These are phyloP conservation scores for Xiphydria camelus DNA, from an alignment of 2,888 invertebrate genomes.

Conservation along the genomic window DNA sequence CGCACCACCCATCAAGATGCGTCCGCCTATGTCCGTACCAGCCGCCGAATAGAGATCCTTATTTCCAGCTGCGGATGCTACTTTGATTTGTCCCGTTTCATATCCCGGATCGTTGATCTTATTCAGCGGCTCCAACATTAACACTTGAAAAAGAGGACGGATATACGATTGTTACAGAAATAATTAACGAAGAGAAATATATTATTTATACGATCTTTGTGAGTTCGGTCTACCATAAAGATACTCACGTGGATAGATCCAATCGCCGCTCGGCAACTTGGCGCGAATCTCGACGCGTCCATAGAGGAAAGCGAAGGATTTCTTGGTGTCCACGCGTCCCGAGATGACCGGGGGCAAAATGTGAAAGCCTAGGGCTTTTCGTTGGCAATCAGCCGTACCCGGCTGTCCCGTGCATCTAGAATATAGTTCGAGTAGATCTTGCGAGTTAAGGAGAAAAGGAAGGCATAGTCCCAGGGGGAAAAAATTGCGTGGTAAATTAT, in stretches of 20 bases:
- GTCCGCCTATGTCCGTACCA: conserved; percentile 39
- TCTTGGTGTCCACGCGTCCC: conserved; percentile 66
- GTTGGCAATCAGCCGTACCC: conserved; percentile 55
- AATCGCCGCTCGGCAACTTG: conserved; percentile 75
- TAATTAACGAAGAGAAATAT: conserved; percentile 2
- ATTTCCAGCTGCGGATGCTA: conserved; percentile 74
- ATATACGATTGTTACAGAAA: not conserved
- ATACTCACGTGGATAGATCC: conserved; percentile 73
- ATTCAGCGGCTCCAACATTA: conserved; percentile 68
- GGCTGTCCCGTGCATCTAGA: conserved; percentile 56
- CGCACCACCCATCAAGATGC: conserved; percentile 37
- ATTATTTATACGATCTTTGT: no score
- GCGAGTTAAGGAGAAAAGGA: not conserved
- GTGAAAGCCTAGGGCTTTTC: conserved; percentile 58
- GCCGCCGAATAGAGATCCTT: conserved; percentile 31
- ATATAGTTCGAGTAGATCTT: no score
- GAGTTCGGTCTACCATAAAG: no score
- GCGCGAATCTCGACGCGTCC: conserved; percentile 72
- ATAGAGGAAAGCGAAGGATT: conserved; percentile 69
- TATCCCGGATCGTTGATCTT: conserved; percentile 67
- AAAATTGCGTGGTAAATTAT: no score
- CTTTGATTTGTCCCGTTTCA: conserved; percentile 72
- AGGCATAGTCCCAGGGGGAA: no score
- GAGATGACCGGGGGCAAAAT: conserved; percentile 73
- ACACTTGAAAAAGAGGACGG: conserved; percentile 58